These are phyloP conservation scores for Onthophagus taurus DNA, from an alignment of 1,140 invertebrate genomes.

Conservation along the genomic window DNA sequence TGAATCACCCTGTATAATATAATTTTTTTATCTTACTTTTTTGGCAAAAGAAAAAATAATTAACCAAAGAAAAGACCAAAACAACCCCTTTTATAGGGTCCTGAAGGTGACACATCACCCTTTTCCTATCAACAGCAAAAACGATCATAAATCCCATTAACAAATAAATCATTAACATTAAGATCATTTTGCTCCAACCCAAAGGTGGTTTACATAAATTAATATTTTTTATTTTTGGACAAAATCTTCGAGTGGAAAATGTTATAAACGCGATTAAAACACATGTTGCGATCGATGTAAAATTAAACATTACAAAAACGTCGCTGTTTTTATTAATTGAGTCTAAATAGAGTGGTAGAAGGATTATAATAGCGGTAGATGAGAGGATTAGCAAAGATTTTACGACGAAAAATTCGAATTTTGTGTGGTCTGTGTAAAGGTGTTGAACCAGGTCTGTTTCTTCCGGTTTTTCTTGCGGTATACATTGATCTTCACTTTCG, in stretches of 20 bases:
- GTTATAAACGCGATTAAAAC: slow-evolving; percentile 17
- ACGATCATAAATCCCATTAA: slow-evolving; percentile 25
- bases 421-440: slow-evolving; percentile 21
- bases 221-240: slow-evolving; percentile 21
- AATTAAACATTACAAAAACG: slow-evolving; percentile 28
- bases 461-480: slow-evolving; percentile 18
- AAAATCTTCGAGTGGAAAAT: slow-evolving; percentile 21
- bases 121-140: slow-evolving; percentile 30
- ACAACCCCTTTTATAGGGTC: slow-evolving; percentile 50
- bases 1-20: too few relatives aligned
- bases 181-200: slow-evolving; percentile 19
- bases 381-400: slow-evolving; percentile 26
- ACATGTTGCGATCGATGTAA: slow-evolving; percentile 16
- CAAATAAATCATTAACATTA: slow-evolving; percentile 23
- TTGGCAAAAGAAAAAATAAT: slow-evolving; percentile 51
- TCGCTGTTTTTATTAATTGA: slow-evolving; percentile 25
- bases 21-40: slow-evolving; percentile 42
- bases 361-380: slow-evolving; percentile 23
- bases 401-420: slow-evolving; percentile 26
- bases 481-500: slow-evolving; percentile 20
- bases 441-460: slow-evolving; percentile 12
- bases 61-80: slow-evolving; percentile 47
- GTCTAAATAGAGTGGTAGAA: slow-evolving; percentile 30
- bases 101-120: slow-evolving; percentile 50
- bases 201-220: slow-evolving; percentile 23